phyloP scores from a whole-genome alignment of 1,140 invertebrate genomes.

The Drosophila chauvacae region DNA sequence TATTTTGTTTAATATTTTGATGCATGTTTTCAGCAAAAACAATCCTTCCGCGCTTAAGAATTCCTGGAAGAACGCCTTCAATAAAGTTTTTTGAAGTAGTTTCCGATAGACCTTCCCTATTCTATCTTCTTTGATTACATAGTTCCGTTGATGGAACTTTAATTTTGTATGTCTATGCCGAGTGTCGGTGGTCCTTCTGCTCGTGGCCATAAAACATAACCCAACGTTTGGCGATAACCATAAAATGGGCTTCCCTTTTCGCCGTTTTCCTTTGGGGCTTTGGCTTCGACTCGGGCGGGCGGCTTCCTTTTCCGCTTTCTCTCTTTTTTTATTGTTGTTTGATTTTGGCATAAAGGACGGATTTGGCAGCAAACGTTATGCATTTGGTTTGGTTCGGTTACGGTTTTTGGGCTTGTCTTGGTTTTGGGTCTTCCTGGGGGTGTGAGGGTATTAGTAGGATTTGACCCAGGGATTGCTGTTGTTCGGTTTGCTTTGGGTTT shows the following conservation, averaged over 20 bases:
- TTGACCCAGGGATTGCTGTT: constrained; percentile 41
- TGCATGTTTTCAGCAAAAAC: background rate
- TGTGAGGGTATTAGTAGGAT: constrained; percentile 68
- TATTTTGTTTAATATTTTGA: background rate
- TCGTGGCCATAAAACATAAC: constrained; percentile 65
- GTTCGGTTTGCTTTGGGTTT: constrained; percentile 32
- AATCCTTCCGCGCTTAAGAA: background rate
- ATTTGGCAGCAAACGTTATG: constrained; percentile 73
- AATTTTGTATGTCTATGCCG: constrained; percentile 28
- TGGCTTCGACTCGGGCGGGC: background rate
- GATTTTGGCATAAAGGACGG: constrained; percentile 75
- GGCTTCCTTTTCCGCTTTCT: constrained; percentile 34
- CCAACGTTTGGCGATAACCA: constrained; percentile 61
- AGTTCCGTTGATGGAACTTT: constrained; percentile 38
- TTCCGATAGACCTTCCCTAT: background rate
- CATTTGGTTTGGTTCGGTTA: constrained; percentile 53
- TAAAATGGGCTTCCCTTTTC: constrained; percentile 60
- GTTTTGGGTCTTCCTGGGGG: background rate
- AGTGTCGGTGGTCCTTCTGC: constrained; percentile 7
- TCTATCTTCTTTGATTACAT: constrained; percentile 9
- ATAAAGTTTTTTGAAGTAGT: background rate
- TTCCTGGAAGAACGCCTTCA: background rate
- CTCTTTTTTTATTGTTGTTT: constrained; percentile 73
- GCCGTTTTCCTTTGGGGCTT: constrained; percentile 26
- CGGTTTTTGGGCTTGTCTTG: constrained; percentile 10